phyloP scores from a whole-genome alignment of 2,113 vertebrate species.

The Phodopus roborovskii region DNA sequence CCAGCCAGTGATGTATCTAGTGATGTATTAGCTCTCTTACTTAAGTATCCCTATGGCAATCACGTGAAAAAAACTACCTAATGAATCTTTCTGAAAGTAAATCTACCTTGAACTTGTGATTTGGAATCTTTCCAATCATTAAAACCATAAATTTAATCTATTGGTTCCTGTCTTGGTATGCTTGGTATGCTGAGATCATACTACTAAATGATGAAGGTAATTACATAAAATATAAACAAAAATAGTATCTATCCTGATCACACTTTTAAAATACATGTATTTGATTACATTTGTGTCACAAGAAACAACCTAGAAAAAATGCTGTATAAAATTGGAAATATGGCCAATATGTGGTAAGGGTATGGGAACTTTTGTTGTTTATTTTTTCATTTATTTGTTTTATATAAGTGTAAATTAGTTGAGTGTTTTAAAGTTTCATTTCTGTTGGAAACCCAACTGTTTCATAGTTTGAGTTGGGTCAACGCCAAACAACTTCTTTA shows the following conservation, averaged over 20 bases:
- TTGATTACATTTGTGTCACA: background rate
- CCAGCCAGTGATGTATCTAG: background rate
- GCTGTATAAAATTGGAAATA: constrained; percentile 17
- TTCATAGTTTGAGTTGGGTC: constrained; percentile 35
- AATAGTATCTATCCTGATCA: background rate
- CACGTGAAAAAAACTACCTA: background rate
- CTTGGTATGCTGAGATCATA: background rate
- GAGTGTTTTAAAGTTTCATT: background rate
- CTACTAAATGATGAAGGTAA: background rate
- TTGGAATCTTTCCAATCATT: background rate
- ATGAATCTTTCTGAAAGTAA: background rate
- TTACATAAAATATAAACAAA: background rate
- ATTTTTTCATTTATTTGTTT: constrained; percentile 16
- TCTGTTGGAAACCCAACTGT: constrained; percentile 27
- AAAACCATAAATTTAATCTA: background rate
- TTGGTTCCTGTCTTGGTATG: background rate
- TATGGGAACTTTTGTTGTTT: background rate
- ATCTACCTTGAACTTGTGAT: background rate
- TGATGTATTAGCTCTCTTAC: background rate
- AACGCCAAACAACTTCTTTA: constrained; percentile 74
- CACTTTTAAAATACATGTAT: constrained; percentile 18
- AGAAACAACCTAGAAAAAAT: background rate
- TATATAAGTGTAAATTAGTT: background rate
- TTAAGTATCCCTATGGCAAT: background rate
- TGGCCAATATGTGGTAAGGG: background rate